Evolutionary conservation across 2,113 vertebrate species (phyloP).

Genomic region (Dromaius novaehollandiae): DNA sequence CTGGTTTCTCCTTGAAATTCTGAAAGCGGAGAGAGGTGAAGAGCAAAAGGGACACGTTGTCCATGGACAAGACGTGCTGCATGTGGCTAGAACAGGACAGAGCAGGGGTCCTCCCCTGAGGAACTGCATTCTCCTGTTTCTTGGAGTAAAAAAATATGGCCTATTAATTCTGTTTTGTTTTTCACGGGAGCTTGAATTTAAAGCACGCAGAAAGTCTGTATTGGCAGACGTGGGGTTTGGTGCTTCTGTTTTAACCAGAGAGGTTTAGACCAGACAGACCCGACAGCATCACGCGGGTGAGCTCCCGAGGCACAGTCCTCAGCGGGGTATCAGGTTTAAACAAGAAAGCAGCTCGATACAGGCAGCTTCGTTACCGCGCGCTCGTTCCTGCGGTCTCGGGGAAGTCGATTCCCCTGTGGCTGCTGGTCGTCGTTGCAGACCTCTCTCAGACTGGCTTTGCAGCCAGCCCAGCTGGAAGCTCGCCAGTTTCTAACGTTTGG

Average conservation of each 20-base stretch:
- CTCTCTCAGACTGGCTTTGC: neutral
- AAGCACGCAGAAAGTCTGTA: rapidly evolving
- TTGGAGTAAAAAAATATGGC: neutral
- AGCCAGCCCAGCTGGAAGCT: neutral
- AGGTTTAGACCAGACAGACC: neutral
- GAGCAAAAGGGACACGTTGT: rapidly evolving
- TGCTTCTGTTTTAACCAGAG: neutral
- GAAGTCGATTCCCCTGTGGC: neutral
- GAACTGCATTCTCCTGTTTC: rapidly evolving
- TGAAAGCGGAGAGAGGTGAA: neutral
- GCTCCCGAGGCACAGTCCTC: neutral
- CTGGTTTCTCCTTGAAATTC: neutral
- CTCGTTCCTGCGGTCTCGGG: neutral
- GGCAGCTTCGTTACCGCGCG: neutral
- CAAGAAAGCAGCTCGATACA: neutral
- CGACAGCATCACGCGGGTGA: neutral
- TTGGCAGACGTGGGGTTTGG: neutral
- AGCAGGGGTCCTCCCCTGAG: neutral
- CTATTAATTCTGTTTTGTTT: neutral
- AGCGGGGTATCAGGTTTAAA: neutral
- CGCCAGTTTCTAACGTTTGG: neutral
- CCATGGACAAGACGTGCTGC: rapidly evolving
- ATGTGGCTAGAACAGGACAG: rapidly evolving
- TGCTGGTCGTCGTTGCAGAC: neutral
- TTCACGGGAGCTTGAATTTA: rapidly evolving